phyloP scores from a whole-genome alignment of 2,888 invertebrate genomes.

The Heliconius sara region DNA sequence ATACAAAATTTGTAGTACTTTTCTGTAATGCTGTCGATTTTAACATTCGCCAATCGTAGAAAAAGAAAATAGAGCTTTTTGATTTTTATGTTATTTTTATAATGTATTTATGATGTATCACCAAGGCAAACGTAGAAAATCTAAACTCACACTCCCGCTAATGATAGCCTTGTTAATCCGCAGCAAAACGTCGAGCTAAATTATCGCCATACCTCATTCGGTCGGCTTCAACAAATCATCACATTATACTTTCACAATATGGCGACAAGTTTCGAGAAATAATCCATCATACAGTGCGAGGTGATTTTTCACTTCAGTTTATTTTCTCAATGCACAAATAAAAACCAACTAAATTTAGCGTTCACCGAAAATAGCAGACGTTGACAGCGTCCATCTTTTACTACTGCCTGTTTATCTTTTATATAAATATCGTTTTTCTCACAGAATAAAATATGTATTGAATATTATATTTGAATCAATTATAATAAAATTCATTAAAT shows the following conservation, averaged over 20 bases:
- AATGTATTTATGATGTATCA: not conserved
- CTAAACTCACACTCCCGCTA: constrained; percentile 27
- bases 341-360: constrained; percentile 70
- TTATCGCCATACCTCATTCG: constrained; percentile 67
- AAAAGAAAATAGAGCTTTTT: not conserved
- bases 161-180: constrained; percentile 41
- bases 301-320: constrained; percentile 80
- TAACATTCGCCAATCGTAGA: not conserved
- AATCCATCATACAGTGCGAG: constrained; percentile 80
- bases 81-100: not conserved
- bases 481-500: not conserved
- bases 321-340: constrained; percentile 77
- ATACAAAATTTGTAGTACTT: not conserved
- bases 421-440: not conserved
- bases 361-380: constrained; percentile 45
- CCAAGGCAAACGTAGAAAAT: not conserved
- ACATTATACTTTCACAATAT: constrained; percentile 69
- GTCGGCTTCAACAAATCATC: constrained; percentile 75
- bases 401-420: constrained; percentile 52
- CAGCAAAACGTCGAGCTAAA: constrained; percentile 53
- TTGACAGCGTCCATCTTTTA: constrained; percentile 68
- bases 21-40: not conserved
- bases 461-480: not conserved
- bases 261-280: constrained; percentile 72
- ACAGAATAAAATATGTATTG: not conserved